Percentiles rank a stretch among this genome's conserved stretches.
phyloP scores from a whole-genome alignment of 2,797 vertebrate species.

The Amblyopsis hoosieri region DNA sequence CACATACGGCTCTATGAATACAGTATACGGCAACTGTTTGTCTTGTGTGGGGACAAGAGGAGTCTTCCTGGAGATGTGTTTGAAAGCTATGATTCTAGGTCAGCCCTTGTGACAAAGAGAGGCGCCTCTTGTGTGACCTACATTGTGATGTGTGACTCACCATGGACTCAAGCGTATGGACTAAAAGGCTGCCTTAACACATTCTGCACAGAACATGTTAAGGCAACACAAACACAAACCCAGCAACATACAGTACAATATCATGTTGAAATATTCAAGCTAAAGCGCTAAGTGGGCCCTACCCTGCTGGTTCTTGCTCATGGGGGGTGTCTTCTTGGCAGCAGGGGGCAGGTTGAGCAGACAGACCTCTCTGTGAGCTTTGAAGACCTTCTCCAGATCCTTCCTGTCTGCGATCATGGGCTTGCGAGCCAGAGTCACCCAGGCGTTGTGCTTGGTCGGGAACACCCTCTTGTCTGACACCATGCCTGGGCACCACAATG shows the following conservation, averaged over 20 bases:
- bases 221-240: too few species aligned
- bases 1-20: too few species aligned
- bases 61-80: neutral
- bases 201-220: too few species aligned
- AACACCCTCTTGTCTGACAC: slow-evolving; percentile 73
- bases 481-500: slow-evolving; percentile 65
- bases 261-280: neutral
- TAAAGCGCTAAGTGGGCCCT: neutral
- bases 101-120: too few species aligned
- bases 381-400: slow-evolving; percentile 81
- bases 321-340: slow-evolving; percentile 54
- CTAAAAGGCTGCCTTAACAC: too few species aligned
- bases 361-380: slow-evolving; percentile 58
- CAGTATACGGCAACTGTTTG: too few species aligned
- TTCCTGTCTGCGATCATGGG: slow-evolving; percentile 77
- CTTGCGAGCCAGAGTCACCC: slow-evolving; percentile 74
- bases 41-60: neutral
- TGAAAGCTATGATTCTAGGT: neutral
- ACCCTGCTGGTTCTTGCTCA: slow-evolving; percentile 51
- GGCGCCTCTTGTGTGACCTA: slow-evolving; percentile 33
- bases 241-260: too few species aligned
- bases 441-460: slow-evolving; percentile 75
- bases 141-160: slow-evolving; percentile 57
- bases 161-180: slow-evolving; percentile 1
- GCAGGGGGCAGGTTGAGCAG: slow-evolving; percentile 77